Evolutionary conservation across 2,797 vertebrate species (phyloP), one percentile per base, ranked within the genome.

Genomic region (Alfaro cultratus): DNA sequence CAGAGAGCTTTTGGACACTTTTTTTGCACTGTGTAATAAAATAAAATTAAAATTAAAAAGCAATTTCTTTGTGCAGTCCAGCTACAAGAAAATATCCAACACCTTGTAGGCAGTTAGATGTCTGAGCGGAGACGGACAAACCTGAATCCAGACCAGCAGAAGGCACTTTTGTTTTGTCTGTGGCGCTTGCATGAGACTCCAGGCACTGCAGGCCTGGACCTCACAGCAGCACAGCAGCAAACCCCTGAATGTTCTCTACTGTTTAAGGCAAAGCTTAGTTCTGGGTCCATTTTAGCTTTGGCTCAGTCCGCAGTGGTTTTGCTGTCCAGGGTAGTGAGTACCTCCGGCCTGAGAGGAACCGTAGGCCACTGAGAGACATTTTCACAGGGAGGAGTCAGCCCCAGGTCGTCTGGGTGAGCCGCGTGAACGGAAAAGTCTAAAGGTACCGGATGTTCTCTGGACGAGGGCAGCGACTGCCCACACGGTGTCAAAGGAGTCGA

Each of bases 161-260:
- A 96, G 96, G 96, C 96, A 96, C 96, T 96, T 95, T 95, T 41
- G 82, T 72, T 86, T n/a, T 55, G 83, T 83, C 85, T 73, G 79
- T 79, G 64, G 74, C 16, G 1, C 55, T 31, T 68, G 49, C 74
- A 16, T 23, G 90, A 55, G 39, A 79, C 92, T 68, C 86, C 85
- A 90, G 93, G 93, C 95, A 92, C 95, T 96, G 95, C 95, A 96
- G 95, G 95, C 95, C 95, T 80, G 88, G 88, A 94, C 93, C 85
- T 88, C 91, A 82, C 88, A 86, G 83, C 81, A 89, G 83, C 87
- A 81, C 87, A 80, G 87, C 79, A 87, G 64, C 89, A 29, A 43
- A 83, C 51, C 67, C 91, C 88, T 87, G 81, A 82, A 80, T 41
- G 72, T 83, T 79, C 80, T 90, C 84, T 73, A 80, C 85, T 83